Conservation (phyloP, 1,140 invertebrate genomes). For the Polypedilum pembai region DNA sequence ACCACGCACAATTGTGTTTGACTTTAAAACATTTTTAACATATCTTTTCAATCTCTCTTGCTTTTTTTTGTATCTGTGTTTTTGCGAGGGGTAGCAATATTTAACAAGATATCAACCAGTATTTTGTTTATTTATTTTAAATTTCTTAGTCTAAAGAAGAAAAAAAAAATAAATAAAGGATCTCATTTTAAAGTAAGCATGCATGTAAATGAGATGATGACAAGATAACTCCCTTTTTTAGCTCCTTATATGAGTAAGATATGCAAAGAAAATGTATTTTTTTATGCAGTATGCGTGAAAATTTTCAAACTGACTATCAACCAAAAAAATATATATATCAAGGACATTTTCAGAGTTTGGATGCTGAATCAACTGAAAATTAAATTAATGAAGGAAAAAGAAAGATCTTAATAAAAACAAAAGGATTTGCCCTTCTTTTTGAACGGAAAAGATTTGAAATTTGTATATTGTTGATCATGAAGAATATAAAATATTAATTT, state of each 20-base stretch:
- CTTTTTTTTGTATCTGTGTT: neutral
- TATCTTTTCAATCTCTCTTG: neutral
- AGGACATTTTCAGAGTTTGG: too few relatives aligned
- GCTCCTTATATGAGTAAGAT: neutral
- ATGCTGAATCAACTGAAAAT: too few relatives aligned
- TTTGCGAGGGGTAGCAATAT: neutral
- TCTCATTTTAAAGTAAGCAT: neutral
- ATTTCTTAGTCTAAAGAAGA: too few relatives aligned
- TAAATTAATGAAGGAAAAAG: too few relatives aligned
- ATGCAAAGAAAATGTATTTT: neutral
- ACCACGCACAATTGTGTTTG: neutral
- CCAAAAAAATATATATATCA: too few relatives aligned
- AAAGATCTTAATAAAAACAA: too few relatives aligned
- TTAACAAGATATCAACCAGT: too few relatives aligned
- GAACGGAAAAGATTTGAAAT: too few relatives aligned
- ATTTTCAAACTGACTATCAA: neutral
- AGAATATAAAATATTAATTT: too few relatives aligned
- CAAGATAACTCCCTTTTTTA: slow-evolving; percentile 9
- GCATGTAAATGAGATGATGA: slow-evolving; percentile 11
- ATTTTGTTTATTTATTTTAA: too few relatives aligned
- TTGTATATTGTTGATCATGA: too few relatives aligned
- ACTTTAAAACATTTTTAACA: neutral
- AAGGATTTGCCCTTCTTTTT: too few relatives aligned
- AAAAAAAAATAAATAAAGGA: neutral
- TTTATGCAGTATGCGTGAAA: neutral